These are phyloP conservation scores for Schrankia costaestrigalis DNA, from an alignment of 2,888 invertebrate species.

Conservation along the genomic window DNA sequence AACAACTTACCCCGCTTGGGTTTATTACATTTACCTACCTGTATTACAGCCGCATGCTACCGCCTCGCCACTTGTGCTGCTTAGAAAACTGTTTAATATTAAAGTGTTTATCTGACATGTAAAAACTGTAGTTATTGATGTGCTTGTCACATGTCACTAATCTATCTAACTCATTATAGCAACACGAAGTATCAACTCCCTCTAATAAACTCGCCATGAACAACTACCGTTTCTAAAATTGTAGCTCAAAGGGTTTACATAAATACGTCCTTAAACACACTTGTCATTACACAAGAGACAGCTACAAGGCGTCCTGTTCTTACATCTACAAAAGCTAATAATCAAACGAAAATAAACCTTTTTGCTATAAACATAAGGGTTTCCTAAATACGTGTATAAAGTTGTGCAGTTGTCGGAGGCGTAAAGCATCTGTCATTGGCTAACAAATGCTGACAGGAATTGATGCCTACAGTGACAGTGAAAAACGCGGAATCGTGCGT, in stretches of 20 bases:
- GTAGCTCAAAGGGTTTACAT: constrained; percentile 62
- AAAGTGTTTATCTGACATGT: too few species aligned
- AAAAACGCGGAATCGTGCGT: constrained; percentile 76
- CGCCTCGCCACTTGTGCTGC: too few species aligned
- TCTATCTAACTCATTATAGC: constrained; percentile 28
- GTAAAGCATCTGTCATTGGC: constrained; percentile 77
- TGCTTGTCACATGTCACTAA: constrained; percentile 20
- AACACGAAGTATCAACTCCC: constrained; percentile 14
- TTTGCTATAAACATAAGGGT: constrained; percentile 23
- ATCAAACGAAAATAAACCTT: constrained; percentile 33
- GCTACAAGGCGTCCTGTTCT: constrained; percentile 54
- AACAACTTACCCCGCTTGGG: too few species aligned
- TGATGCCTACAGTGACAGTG: constrained; percentile 76
- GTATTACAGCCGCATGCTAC: too few species aligned
- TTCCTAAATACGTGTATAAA: constrained; percentile 17
- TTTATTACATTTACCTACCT: too few species aligned
- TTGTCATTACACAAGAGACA: constrained; percentile 68
- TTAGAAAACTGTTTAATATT: too few species aligned
- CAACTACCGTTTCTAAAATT: constrained; percentile 41
- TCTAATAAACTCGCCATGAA: constrained; percentile 34
- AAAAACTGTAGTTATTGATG: too few species aligned
- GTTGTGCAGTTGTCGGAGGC: constrained; percentile 45
- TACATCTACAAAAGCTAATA: constrained; percentile 32
- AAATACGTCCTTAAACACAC: constrained; percentile 59
- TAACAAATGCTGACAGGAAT: constrained; percentile 77